These are phyloP conservation scores for Silurus lanzhouensis DNA, from an alignment of 2,797 vertebrate species.

Conservation along the genomic window DNA sequence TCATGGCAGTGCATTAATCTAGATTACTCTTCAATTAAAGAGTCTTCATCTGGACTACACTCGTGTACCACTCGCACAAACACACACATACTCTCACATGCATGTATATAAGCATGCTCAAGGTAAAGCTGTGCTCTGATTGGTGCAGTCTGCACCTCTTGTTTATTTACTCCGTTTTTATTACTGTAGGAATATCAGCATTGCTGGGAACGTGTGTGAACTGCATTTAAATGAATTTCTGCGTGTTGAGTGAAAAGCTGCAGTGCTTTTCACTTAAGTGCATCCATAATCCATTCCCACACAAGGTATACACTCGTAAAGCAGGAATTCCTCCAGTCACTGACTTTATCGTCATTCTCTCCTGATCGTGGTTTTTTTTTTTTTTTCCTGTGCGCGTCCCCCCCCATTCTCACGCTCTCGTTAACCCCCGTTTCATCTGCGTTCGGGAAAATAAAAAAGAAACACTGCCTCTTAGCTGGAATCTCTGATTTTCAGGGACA, in stretches of 20 bases:
- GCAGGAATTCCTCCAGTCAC: background rate
- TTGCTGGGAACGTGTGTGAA: conserved; percentile 26
- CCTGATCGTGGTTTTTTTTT: background rate
- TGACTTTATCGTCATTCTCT: background rate
- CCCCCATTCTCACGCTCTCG: no score
- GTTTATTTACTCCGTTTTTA: background rate
- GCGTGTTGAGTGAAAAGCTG: conserved; percentile 23
- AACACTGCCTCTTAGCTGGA: background rate
- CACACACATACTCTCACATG: conserved; percentile 10
- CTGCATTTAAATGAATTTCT: conserved; percentile 35
- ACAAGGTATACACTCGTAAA: background rate
- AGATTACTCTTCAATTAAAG: conserved; percentile 62
- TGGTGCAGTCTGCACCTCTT: background rate
- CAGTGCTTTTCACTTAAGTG: conserved; percentile 15
- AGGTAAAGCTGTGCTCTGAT: background rate
- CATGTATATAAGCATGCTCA: background rate
- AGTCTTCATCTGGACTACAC: conserved; percentile 59
- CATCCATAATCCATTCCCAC: background rate
- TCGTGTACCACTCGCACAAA: conserved; percentile 46
- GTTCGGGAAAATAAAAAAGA: background rate
- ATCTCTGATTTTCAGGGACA: background rate
- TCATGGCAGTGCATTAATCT: conserved; percentile 61
- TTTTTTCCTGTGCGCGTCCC: conserved; percentile 6
- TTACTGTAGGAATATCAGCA: conserved; percentile 3
- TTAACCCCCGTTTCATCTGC: conserved; percentile 11